Base-by-base conservation (phyloP, 2,888 invertebrate species). In the Rotaria magnacalcarata region DNA sequence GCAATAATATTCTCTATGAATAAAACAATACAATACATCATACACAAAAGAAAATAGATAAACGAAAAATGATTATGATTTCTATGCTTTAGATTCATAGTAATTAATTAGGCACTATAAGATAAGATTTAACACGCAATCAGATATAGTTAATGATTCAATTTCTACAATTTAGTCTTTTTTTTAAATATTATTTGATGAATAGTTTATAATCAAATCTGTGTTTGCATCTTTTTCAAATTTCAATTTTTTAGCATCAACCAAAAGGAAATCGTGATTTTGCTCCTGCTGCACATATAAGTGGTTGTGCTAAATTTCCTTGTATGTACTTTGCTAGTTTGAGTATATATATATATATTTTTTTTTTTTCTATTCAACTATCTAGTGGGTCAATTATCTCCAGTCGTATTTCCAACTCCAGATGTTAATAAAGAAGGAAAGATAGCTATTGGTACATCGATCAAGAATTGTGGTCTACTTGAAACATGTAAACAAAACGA, bases 391-490 rank as follows among this genome's bases (percentile, higher is more conserved):
- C 75, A 60, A 21, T 27, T 87, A 21, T 85, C 50, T 7, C 85
- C 86, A 43, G 87, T 88, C 27, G 86, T 88, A 27, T 87, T 89
- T 67, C 87, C 88, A 11, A 88, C 88, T 56, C 85, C 89, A 10
- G 84, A 88, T 24, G 86, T 87, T 0, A 87, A 86, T 5, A 86
- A 84, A 14, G 86, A 88, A 7, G 88, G 89, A 11, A 86, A 88
- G 52, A 43, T 88, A 34, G 90, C 87, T 84, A 84, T 87, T 43
- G 90, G 91, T 0, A 88, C 89, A 47, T 88, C 88, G 47, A 85
- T 90, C 47, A 88, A 90, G 7, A 91, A 92, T 88, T 93, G 93
- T 89, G 93, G 92, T 3, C 89, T 92, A 47, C 87, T 88, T 4
- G 88, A 89, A 21, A 87, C 89, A 1, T 93, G 93, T 88, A 89